Percentiles rank a stretch among this genome's conserved stretches.
Conservation (phyloP, 2,797 vertebrate genomes). For the Platyrinchus mystaceus region DNA sequence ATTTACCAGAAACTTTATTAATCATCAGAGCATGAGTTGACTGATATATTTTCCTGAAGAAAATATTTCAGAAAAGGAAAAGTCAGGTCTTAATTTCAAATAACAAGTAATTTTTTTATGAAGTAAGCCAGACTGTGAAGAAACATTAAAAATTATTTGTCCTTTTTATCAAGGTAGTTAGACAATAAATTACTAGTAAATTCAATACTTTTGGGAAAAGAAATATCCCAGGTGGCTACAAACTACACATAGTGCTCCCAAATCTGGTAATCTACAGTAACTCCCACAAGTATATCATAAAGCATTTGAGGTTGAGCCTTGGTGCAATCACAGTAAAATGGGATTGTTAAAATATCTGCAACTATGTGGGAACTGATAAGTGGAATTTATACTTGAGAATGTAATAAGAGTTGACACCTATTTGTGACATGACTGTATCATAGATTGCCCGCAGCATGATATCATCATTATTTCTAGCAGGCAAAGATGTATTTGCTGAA, state of each 20-base stretch:
- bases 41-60: neutral
- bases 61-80: neutral
- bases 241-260: neutral
- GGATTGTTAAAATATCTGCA: conserved; percentile 51
- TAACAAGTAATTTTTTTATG: neutral
- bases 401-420: conserved; percentile 86
- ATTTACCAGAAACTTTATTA: neutral
- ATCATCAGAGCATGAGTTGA: neutral
- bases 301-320: neutral
- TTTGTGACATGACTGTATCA: conserved; percentile 83
- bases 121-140: neutral
- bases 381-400: conserved; percentile 75
- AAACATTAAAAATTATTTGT: neutral
- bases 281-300: conserved; percentile 12
- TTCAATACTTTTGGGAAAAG: neutral
- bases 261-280: neutral
- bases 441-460: conserved; percentile 79
- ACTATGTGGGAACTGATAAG: conserved; percentile 81
- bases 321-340: conserved; percentile 1
- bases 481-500: conserved; percentile 68
- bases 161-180: neutral
- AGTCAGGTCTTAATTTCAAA: neutral
- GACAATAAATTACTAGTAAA: neutral
- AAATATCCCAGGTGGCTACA: neutral
- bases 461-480: conserved; percentile 71